Conservation (phyloP, 2,888 invertebrate species). For the Frankliniella intonsa region DNA sequence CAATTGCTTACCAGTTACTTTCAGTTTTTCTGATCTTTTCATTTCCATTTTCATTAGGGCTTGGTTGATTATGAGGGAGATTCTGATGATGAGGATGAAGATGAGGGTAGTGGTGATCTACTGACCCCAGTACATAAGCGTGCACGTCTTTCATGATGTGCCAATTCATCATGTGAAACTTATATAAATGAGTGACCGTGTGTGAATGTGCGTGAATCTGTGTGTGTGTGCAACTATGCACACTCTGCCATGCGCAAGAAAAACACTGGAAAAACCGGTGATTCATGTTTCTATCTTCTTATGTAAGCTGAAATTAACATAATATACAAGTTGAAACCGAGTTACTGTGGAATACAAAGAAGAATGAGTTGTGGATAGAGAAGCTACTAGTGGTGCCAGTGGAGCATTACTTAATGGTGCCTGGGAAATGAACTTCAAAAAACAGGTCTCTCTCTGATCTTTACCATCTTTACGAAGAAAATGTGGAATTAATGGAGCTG, state of each 20-base stretch:
- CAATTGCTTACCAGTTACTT: background rate
- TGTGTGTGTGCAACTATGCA: background rate
- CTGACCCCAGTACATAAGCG: conserved; percentile 62
- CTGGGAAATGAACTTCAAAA: too few relatives aligned
- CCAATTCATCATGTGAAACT: background rate
- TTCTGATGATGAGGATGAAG: conserved; percentile 90
- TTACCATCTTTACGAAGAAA: too few relatives aligned
- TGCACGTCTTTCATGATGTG: conserved; percentile 69
- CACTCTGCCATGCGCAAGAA: background rate
- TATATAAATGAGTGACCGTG: background rate
- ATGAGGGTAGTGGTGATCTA: conserved; percentile 47
- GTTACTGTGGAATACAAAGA: conserved; percentile 10
- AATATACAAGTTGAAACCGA: conserved; percentile 6
- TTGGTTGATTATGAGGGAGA: conserved; percentile 97
- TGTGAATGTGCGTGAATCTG: background rate
- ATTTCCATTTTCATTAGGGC: conserved; percentile 44
- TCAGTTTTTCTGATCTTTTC: background rate
- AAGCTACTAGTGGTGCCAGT: background rate
- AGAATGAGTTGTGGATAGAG: background rate
- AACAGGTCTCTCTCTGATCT: too few relatives aligned
- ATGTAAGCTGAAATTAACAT: conserved; percentile 2
- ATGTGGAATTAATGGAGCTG: too few relatives aligned
- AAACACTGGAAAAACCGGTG: conserved; percentile 7
- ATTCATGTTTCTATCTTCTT: conserved; percentile 6
- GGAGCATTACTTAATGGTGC: too few relatives aligned